Percentiles rank a stretch among this genome's conserved stretches.
phyloP scores from a whole-genome alignment of 2,113 vertebrate genomes.

The Actinemys pallida region DNA sequence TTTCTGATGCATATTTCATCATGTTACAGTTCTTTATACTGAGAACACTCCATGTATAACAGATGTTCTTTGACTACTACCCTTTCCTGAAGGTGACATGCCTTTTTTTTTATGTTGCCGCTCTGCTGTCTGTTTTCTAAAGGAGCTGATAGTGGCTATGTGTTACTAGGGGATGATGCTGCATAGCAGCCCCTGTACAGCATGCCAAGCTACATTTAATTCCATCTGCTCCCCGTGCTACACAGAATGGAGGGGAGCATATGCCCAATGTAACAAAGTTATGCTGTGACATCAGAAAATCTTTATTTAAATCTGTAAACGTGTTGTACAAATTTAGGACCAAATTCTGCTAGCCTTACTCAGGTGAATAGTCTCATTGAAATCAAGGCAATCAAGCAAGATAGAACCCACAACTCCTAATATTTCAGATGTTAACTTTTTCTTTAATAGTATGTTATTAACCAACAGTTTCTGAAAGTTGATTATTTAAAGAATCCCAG shows the following conservation, averaged over 20 bases:
- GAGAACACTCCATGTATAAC: constrained; percentile 62
- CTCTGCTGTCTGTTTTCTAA: constrained; percentile 43
- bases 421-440: neutral
- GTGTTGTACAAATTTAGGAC: neutral
- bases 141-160: neutral
- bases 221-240: constrained; percentile 58
- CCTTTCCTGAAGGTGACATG: constrained; percentile 67
- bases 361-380: neutral
- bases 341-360: neutral
- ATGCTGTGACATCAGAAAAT: neutral
- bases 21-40: constrained; percentile 58
- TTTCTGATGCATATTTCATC: constrained; percentile 66
- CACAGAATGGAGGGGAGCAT: constrained; percentile 40
- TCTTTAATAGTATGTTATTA: neutral
- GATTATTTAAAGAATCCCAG: neutral
- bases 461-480: neutral
- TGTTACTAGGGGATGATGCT: constrained; percentile 44
- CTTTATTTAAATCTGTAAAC: constrained; percentile 24
- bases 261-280: constrained; percentile 33
- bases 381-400: neutral
- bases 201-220: constrained; percentile 67
- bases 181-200: constrained; percentile 28
- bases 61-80: constrained; percentile 58
- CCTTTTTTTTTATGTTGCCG: constrained; percentile 60
- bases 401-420: neutral